Conservation (phyloP, 2,797 vertebrate species). For the Malurus leucopterus region DNA sequence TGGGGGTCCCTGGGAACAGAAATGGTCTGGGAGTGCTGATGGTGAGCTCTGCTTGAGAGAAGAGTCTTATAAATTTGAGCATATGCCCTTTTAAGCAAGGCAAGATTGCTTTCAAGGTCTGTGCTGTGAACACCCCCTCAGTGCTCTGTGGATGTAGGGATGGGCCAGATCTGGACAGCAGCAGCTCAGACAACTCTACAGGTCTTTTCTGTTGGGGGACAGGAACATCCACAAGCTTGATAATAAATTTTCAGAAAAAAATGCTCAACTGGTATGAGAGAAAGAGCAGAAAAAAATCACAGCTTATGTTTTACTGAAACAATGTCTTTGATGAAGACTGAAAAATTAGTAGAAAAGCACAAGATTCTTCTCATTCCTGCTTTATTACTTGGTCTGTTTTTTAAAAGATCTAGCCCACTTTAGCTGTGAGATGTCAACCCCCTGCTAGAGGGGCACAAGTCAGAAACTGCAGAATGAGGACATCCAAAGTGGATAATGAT, state of each 20-base stretch:
- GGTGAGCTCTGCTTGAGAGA: neutral
- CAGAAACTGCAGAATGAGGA: neutral
- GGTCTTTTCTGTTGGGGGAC: neutral
- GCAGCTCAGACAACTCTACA: neutral
- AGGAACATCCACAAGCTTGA: neutral
- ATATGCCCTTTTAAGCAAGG: neutral
- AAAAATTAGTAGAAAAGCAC: neutral
- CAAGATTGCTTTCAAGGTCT: neutral
- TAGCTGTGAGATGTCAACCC: neutral
- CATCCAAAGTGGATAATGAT: neutral
- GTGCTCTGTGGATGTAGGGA: neutral
- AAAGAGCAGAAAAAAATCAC: neutral
- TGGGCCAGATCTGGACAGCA: neutral
- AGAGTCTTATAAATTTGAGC: neutral
- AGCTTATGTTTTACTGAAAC: neutral
- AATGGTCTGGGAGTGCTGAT: neutral
- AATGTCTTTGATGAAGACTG: neutral
- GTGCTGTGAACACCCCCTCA: neutral
- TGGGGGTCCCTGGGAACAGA: neutral
- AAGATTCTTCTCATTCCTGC: neutral
- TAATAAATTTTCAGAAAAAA: neutral
- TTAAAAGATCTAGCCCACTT: neutral
- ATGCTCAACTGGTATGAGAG: neutral
- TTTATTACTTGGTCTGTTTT: neutral
- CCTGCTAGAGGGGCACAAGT: neutral